phyloP scores from a whole-genome alignment of 2,888 invertebrate genomes.

The Mesodorylaimus sp. region DNA sequence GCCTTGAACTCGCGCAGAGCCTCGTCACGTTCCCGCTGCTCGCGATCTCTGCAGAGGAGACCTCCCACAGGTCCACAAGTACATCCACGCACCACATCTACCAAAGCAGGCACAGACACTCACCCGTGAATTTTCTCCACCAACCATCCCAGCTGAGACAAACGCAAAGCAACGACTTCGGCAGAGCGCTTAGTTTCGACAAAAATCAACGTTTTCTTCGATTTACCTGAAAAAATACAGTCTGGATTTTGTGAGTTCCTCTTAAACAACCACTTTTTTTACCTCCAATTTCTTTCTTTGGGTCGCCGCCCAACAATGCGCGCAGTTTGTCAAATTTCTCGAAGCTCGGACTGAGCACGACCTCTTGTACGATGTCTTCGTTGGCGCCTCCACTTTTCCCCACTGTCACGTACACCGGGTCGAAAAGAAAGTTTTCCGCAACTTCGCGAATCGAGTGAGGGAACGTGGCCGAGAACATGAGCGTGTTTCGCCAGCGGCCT shows the following conservation, averaged over 20 bases:
- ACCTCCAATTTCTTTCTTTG: too few species aligned
- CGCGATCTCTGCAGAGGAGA: constrained; percentile 42
- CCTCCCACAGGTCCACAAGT: too few species aligned
- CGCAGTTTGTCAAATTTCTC: constrained; percentile 56
- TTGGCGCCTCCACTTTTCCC: constrained; percentile 85
- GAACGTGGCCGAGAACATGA: constrained; percentile 58
- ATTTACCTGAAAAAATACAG: too few species aligned
- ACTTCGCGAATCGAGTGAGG: constrained; percentile 52
- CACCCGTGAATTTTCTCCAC: neutral
- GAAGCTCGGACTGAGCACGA: constrained; percentile 34
- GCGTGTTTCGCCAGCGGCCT: constrained; percentile 37
- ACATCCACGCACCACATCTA: neutral
- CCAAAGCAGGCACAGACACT: neutral
- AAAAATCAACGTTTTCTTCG: constrained; percentile 49
- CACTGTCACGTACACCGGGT: constrained; percentile 65
- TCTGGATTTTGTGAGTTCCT: too few species aligned
- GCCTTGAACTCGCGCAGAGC: constrained; percentile 50
- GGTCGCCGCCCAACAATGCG: constrained; percentile 43
- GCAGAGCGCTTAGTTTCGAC: constrained; percentile 74
- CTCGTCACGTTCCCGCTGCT: constrained; percentile 52
- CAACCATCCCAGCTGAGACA: neutral
- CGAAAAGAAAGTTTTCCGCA: constrained; percentile 53
- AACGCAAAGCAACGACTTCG: constrained; percentile 54
- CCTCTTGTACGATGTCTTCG: constrained; percentile 63
- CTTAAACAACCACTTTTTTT: too few species aligned